A percentile compares a stretch with the other conserved stretches of the same genome.
phyloP scores from a whole-genome alignment of 2,888 invertebrate genomes.

The Drosophila gaucha region DNA sequence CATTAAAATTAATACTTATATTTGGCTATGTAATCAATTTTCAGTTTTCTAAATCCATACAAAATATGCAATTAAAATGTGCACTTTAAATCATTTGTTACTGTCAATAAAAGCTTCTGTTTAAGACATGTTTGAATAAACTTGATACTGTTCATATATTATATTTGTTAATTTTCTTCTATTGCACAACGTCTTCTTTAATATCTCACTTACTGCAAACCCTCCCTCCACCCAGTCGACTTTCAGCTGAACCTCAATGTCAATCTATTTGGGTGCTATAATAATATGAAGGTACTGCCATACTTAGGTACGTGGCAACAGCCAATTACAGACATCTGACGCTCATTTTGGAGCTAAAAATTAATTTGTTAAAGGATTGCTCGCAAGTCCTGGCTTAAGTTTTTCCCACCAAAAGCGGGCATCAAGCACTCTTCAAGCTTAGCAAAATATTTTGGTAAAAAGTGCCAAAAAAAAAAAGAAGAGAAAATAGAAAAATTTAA shows the following conservation, averaged over 20 bases:
- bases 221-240: neutral
- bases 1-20: no score
- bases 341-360: slow-evolving; percentile 63
- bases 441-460: slow-evolving; percentile 65
- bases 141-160: neutral
- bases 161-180: neutral
- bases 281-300: slow-evolving; percentile 11
- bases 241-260: slow-evolving; percentile 33
- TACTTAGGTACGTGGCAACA: slow-evolving; percentile 59
- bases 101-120: neutral
- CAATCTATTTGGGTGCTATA: slow-evolving; percentile 35
- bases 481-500: slow-evolving; percentile 55
- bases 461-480: slow-evolving; percentile 29
- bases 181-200: neutral
- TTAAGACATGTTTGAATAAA: neutral
- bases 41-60: no score
- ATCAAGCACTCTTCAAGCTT: slow-evolving; percentile 46
- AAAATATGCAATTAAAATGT: neutral
- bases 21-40: no score
- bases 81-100: neutral
- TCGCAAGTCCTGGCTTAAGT: slow-evolving; percentile 4
- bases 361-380: slow-evolving; percentile 74
- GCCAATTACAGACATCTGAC: slow-evolving; percentile 71
- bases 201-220: neutral
- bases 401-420: slow-evolving; percentile 19